Evolutionary conservation across 2,888 invertebrate species (phyloP).

Genomic region (Alcis repandata): DNA sequence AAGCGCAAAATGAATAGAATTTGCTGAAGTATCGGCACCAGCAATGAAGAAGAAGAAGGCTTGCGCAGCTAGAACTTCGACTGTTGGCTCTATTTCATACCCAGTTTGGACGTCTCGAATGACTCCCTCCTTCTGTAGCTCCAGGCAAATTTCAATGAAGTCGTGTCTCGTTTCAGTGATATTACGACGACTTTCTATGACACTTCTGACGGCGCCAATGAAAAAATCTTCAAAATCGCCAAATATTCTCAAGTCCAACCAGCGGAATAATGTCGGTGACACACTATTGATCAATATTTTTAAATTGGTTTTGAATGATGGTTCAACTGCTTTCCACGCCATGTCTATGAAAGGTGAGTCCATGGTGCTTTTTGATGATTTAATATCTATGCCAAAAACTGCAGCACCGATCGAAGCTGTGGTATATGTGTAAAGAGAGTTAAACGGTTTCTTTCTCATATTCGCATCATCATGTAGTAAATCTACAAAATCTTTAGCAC

Average conservation of each 20-base stretch:
- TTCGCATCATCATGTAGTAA: slow-evolving; percentile 55
- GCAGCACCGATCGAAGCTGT: slow-evolving; percentile 70
- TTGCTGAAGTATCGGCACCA: slow-evolving; percentile 77
- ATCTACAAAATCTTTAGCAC: slow-evolving; percentile 65
- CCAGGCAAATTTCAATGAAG: slow-evolving; percentile 69
- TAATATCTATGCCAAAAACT: slow-evolving; percentile 76
- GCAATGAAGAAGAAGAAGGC: slow-evolving; percentile 80
- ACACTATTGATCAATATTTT: slow-evolving; percentile 51
- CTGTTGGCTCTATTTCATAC: slow-evolving; percentile 62
- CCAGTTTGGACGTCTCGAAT: slow-evolving; percentile 63
- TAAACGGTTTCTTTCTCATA: slow-evolving; percentile 57
- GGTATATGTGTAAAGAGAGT: slow-evolving; percentile 64
- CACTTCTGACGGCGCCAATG: slow-evolving; percentile 63
- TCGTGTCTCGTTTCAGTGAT: slow-evolving; percentile 57
- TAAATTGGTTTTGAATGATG: slow-evolving; percentile 50
- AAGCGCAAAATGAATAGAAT: slow-evolving; percentile 69
- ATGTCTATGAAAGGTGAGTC: slow-evolving; percentile 70
- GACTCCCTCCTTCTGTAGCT: slow-evolving; percentile 64
- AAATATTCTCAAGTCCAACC: slow-evolving; percentile 62
- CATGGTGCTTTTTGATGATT: slow-evolving; percentile 63
- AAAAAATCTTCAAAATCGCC: slow-evolving; percentile 68
- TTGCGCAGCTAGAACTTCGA: slow-evolving; percentile 73
- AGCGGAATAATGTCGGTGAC: slow-evolving; percentile 57
- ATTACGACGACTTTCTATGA: slow-evolving; percentile 58
- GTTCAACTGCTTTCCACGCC: slow-evolving; percentile 59